Evolutionary conservation across 2,113 vertebrate genomes (phyloP).

Genomic region (Oriolus oriolus): DNA sequence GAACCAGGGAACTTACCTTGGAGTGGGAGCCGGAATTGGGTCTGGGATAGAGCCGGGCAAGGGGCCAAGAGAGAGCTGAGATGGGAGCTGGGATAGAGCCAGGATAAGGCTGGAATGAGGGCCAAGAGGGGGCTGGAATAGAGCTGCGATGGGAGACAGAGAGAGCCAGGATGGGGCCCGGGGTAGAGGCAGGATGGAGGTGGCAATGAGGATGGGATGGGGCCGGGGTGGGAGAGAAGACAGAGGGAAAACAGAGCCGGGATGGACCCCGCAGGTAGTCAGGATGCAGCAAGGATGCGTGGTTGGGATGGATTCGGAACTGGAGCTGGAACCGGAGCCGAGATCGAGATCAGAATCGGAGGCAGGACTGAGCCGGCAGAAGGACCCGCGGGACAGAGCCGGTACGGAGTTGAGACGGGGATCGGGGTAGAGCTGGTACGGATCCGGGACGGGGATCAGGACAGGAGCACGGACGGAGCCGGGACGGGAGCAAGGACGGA

Average conservation of each 20-base stretch:
- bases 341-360: neutral
- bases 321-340: neutral
- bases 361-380: neutral
- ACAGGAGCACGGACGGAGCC: neutral
- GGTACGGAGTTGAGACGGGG: neutral
- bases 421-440: neutral
- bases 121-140: neutral
- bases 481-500: neutral
- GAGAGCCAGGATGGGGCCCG: neutral
- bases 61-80: neutral
- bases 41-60: neutral
- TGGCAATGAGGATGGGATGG: neutral
- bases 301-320: neutral
- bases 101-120: neutral
- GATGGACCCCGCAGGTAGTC: neutral
- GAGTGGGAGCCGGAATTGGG: neutral
- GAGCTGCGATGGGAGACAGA: neutral
- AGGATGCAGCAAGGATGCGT: neutral
- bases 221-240: neutral
- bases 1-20: neutral
- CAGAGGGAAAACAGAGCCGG: neutral
- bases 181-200: neutral
- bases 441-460: neutral
- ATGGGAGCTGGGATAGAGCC: neutral
- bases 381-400: neutral